Evolutionary conservation across 2,113 vertebrate species (phyloP).

Genomic region (Pteronura brasiliensis): DNA sequence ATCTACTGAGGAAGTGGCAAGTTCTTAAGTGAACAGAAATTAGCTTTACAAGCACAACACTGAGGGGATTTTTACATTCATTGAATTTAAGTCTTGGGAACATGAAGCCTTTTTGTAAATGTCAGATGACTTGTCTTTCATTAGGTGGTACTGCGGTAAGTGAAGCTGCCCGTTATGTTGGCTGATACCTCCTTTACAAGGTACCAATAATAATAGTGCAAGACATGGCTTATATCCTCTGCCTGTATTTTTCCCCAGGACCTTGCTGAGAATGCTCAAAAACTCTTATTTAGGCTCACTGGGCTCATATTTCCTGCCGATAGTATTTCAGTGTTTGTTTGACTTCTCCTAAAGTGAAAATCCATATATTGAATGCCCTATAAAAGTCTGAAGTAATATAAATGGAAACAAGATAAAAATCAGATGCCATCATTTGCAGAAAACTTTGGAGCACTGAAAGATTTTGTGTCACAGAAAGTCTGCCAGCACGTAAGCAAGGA

Average conservation of each 20-base stretch:
- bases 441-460: neutral
- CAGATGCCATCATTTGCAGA: neutral
- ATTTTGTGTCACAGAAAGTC: neutral
- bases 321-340: neutral
- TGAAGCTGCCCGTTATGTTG: slow-evolving; percentile 41
- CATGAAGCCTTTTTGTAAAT: slow-evolving; percentile 39
- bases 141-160: slow-evolving; percentile 38
- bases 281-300: slow-evolving; percentile 31
- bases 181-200: slow-evolving; percentile 58
- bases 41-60: slow-evolving; percentile 44
- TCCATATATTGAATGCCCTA: neutral
- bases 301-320: neutral
- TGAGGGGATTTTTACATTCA: slow-evolving; percentile 64
- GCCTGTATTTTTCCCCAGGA: slow-evolving; percentile 14
- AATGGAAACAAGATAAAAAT: slow-evolving; percentile 38
- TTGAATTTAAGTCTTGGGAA: slow-evolving; percentile 58
- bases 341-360: slow-evolving; percentile 2
- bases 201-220: slow-evolving; percentile 47
- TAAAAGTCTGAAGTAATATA: neutral
- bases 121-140: slow-evolving; percentile 50
- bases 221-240: slow-evolving; percentile 48
- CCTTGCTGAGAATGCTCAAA: slow-evolving; percentile 2
- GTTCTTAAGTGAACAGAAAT: slow-evolving; percentile 68
- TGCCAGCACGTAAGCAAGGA: neutral
- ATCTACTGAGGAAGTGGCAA: slow-evolving; percentile 55